A percentile compares a stretch with the other conserved stretches of the same genome.
phyloP scores from a whole-genome alignment of 2,113 vertebrate genomes.

The Peromyscus maniculatus region DNA sequence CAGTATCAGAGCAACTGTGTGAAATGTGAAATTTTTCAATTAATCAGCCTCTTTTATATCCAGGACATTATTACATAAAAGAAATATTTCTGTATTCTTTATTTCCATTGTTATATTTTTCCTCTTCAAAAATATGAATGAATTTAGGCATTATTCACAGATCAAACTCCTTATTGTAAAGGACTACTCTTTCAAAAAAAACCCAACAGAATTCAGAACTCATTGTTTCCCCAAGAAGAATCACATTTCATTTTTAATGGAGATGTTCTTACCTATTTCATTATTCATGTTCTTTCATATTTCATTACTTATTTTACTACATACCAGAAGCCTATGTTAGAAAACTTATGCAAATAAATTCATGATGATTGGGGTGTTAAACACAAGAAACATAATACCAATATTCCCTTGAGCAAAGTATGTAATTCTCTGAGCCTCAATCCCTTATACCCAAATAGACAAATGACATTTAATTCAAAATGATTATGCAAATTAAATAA shows the following conservation, averaged over 20 bases:
- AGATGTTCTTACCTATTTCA: constrained; percentile 26
- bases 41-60: constrained; percentile 58
- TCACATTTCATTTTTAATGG: constrained; percentile 51
- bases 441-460: constrained; percentile 34
- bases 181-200: constrained; percentile 1
- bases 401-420: background rate
- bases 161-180: constrained; percentile 65
- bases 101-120: constrained; percentile 6
- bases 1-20: constrained; percentile 27
- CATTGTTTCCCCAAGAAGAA: constrained; percentile 38
- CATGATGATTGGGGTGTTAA: background rate
- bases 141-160: constrained; percentile 63
- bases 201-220: constrained; percentile 40
- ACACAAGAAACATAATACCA: background rate
- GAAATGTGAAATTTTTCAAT: constrained; percentile 65
- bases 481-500: background rate
- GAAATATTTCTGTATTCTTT: constrained; percentile 25
- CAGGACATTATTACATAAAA: constrained; percentile 7
- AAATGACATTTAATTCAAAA: background rate
- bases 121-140: constrained; percentile 37
- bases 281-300: constrained; percentile 30
- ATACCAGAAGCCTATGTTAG: background rate
- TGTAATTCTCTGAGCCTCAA: background rate
- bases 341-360: constrained; percentile 58
- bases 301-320: constrained; percentile 27